Conservation (phyloP, 2,888 invertebrate genomes). For the Oligia strigilis region DNA sequence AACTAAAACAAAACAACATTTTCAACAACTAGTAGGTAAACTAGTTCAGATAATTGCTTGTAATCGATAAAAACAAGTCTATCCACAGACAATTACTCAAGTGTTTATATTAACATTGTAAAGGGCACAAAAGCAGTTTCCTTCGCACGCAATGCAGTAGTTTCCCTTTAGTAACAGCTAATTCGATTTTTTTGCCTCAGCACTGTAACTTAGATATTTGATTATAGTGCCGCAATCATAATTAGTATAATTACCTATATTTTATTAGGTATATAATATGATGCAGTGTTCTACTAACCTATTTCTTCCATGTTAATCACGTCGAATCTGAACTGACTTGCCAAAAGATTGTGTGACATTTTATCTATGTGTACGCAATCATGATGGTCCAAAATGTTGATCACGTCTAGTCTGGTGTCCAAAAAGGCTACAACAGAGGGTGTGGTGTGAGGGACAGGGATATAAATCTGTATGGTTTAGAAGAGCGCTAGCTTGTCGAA, state of each 20-base stretch:
- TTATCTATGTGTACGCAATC: too few species aligned
- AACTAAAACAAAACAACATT: slow-evolving; percentile 8
- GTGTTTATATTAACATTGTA: slow-evolving; percentile 59
- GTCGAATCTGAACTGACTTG: too few species aligned
- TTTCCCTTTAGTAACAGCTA: slow-evolving; percentile 68
- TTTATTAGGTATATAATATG: too few species aligned
- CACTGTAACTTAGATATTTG: slow-evolving; percentile 28
- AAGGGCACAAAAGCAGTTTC: slow-evolving; percentile 56
- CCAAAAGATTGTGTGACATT: too few species aligned
- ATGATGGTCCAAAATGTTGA: neutral
- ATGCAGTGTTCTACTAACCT: too few species aligned
- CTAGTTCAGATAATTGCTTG: slow-evolving; percentile 40
- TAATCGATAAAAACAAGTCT: slow-evolving; percentile 48
- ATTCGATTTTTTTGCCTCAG: slow-evolving; percentile 56
- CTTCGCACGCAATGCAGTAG: slow-evolving; percentile 64
- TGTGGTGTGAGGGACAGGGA: neutral
- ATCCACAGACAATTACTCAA: slow-evolving; percentile 52
- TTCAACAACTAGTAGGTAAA: slow-evolving; percentile 7
- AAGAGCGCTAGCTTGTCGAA: neutral
- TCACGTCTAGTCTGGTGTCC: neutral
- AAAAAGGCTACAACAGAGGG: neutral
- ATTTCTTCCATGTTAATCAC: too few species aligned
- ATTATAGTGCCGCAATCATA: slow-evolving; percentile 18
- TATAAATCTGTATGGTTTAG: neutral
- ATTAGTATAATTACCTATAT: neutral